Evolutionary conservation across 2,113 vertebrate species (phyloP).

Genomic region (Muscicapa adusta): DNA sequence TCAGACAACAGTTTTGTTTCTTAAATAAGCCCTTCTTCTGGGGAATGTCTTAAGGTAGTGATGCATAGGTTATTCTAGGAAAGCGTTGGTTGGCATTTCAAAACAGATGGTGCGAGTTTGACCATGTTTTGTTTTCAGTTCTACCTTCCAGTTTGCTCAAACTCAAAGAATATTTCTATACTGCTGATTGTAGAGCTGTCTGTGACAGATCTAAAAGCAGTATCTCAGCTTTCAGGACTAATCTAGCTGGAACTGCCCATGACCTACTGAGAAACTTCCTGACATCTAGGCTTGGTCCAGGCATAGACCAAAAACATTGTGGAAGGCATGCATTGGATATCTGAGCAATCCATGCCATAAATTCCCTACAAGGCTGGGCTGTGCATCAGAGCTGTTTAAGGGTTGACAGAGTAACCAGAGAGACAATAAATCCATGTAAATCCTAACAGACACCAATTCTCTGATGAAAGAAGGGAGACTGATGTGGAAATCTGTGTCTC

Average conservation of each 20-base stretch:
- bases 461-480: background rate
- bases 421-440: background rate
- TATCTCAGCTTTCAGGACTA: background rate
- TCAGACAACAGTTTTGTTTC: background rate
- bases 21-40: background rate
- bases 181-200: background rate
- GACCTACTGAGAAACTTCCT: background rate
- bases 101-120: background rate
- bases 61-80: background rate
- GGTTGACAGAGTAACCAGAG: background rate
- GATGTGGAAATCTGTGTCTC: background rate
- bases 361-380: background rate
- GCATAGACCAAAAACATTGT: fast-evolving
- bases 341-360: background rate
- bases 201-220: background rate
- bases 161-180: background rate
- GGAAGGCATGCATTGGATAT: background rate
- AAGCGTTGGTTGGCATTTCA: background rate
- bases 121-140: background rate
- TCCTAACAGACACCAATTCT: background rate
- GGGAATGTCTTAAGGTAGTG: background rate
- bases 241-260: background rate
- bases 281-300: background rate
- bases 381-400: background rate
- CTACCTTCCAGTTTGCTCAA: background rate